These are phyloP conservation scores for Geophilus truncorum DNA, from an alignment of 2,888 invertebrate genomes.

Conservation along the genomic window DNA sequence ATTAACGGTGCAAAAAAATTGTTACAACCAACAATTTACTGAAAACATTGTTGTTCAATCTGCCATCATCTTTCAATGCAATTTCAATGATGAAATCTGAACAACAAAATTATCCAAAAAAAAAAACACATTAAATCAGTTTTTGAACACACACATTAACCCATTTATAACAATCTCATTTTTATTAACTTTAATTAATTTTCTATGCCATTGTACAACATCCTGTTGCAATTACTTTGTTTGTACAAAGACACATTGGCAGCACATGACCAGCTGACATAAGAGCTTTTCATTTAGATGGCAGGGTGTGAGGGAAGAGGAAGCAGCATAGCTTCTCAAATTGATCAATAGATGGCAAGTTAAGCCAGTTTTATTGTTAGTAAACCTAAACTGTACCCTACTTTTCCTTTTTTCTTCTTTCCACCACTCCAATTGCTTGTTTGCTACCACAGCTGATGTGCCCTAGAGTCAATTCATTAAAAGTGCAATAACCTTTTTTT, in stretches of 20 bases:
- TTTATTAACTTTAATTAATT: not conserved
- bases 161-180: too few relatives aligned
- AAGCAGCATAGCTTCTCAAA: slow-evolving; percentile 1
- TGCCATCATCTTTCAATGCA: too few relatives aligned
- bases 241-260: slow-evolving; percentile 1
- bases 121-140: too few relatives aligned
- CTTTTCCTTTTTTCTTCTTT: not conserved
- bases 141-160: too few relatives aligned
- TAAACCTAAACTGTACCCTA: not conserved
- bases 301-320: not conserved
- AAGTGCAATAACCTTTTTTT: not conserved
- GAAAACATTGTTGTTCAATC: too few relatives aligned
- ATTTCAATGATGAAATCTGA: too few relatives aligned
- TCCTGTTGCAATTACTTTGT: not conserved
- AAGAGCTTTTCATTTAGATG: slow-evolving; percentile 11
- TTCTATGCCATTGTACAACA: not conserved
- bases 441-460: not conserved
- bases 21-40: too few relatives aligned
- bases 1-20: too few relatives aligned
- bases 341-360: slow-evolving; percentile 20
- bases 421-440: not conserved
- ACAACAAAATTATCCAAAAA: too few relatives aligned
- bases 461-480: not conserved
- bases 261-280: slow-evolving; percentile 18
- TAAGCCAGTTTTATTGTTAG: slow-evolving; percentile 8